Conservation (phyloP, 2,888 invertebrate genomes). For the Conchocele bisecta region DNA sequence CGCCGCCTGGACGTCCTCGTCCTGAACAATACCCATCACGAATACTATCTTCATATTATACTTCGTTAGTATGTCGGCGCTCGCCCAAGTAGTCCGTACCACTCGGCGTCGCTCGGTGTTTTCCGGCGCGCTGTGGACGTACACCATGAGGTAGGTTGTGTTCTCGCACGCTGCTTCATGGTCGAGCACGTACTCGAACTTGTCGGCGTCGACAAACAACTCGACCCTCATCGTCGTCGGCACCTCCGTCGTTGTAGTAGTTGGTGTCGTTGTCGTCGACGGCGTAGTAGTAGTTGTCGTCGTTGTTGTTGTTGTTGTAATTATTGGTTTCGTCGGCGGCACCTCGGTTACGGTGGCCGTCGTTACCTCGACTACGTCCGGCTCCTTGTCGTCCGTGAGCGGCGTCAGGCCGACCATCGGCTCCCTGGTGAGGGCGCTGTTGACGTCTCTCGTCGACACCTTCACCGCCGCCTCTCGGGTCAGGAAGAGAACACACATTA, state of each 20-base stretch:
- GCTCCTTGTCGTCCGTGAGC: too few species aligned
- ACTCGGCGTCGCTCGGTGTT: slow-evolving; percentile 75
- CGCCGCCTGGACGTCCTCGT: slow-evolving; percentile 62
- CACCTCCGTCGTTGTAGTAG: slow-evolving; percentile 5
- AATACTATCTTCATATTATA: slow-evolving; percentile 76
- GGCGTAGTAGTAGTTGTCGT: neutral
- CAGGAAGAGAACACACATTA: too few species aligned
- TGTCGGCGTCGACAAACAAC: slow-evolving; percentile 25
- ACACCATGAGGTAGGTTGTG: slow-evolving; percentile 69
- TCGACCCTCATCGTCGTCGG: slow-evolving; percentile 23
- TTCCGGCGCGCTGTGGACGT: slow-evolving; percentile 78
- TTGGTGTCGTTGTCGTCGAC: slow-evolving; percentile 24
- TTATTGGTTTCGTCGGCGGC: too few species aligned
- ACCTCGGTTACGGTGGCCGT: too few species aligned
- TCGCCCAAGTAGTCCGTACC: slow-evolving; percentile 79
- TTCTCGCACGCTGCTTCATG: slow-evolving; percentile 36
- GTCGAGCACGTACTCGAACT: slow-evolving; percentile 19
- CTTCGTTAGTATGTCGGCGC: slow-evolving; percentile 61
- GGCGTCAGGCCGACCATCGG: too few species aligned
- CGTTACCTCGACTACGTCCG: too few species aligned
- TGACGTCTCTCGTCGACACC: too few species aligned
- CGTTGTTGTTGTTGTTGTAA: neutral
- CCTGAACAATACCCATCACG: slow-evolving; percentile 72
- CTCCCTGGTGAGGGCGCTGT: too few species aligned
- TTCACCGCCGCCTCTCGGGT: too few species aligned